Evolutionary conservation across 2,888 invertebrate species (phyloP).

Genomic region (Hydrotaea diabolus): DNA sequence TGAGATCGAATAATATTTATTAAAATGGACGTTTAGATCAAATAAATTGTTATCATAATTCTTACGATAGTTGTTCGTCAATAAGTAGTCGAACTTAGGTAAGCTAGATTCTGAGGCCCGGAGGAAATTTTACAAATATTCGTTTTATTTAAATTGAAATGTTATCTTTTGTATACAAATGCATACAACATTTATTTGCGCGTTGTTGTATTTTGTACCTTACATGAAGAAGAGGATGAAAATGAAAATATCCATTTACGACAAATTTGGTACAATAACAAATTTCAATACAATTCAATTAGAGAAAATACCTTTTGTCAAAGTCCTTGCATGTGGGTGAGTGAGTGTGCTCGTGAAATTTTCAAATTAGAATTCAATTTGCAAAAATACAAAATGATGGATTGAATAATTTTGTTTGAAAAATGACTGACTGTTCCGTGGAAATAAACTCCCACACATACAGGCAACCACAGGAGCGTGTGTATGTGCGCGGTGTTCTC

Average conservation of each 20-base stretch:
- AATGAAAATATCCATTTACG: not conserved
- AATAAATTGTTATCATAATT: too few species aligned
- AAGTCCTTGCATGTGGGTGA: constrained; percentile 29
- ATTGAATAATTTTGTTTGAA: constrained; percentile 77
- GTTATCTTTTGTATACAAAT: not conserved
- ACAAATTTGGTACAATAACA: constrained; percentile 20
- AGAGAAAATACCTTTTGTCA: constrained; percentile 59
- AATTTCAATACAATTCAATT: constrained; percentile 59
- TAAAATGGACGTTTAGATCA: too few species aligned
- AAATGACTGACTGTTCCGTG: constrained; percentile 74
- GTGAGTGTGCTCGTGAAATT: constrained; percentile 33
- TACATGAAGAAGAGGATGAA: not conserved
- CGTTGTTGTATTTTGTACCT: not conserved
- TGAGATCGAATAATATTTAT: too few species aligned
- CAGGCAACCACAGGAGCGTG: not conserved
- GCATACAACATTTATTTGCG: not conserved
- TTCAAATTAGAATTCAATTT: constrained; percentile 70
- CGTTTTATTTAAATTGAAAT: not conserved
- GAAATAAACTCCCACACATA: constrained; percentile 21
- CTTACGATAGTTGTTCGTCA: too few species aligned
- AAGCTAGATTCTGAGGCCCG: too few species aligned
- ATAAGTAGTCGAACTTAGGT: too few species aligned
- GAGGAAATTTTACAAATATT: not conserved
- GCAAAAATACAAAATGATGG: constrained; percentile 73
- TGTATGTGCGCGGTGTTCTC: not conserved